These are phyloP conservation scores for Polypterus bichir DNA, from an alignment of 2,113 vertebrate genomes.

Conservation along the genomic window DNA sequence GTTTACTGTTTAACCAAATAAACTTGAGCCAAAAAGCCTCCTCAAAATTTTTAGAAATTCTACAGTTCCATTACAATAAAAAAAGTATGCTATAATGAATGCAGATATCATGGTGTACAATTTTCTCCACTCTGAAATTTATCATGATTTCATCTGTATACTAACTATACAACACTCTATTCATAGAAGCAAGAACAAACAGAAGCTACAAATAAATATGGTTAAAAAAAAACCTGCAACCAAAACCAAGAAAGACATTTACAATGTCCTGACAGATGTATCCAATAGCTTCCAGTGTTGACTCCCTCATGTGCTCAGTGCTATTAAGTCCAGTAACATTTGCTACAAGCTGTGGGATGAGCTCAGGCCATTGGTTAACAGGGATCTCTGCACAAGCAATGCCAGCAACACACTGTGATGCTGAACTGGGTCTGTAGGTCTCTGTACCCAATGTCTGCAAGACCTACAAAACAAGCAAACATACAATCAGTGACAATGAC, in stretches of 20 bases:
- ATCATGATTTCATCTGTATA: no score
- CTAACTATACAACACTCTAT: no score
- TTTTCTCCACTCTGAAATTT: no score
- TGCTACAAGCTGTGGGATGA: slow-evolving; percentile 86
- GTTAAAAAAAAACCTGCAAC: no score
- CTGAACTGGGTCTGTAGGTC: slow-evolving; percentile 90
- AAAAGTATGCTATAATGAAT: no score
- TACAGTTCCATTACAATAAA: no score
- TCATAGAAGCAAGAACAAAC: no score
- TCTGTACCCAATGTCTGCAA: slow-evolving; percentile 91
- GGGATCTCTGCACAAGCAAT: slow-evolving; percentile 95
- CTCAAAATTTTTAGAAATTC: no score
- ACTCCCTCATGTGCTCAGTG: slow-evolving; percentile 98
- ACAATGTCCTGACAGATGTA: slow-evolving; percentile 99
- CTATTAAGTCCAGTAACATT: slow-evolving; percentile 90
- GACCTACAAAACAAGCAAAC: slow-evolving; percentile 49
- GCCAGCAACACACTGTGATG: slow-evolving; percentile 90
- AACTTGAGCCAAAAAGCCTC: no score
- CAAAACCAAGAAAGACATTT: slow-evolving; percentile 34
- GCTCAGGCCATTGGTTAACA: slow-evolving; percentile 90
- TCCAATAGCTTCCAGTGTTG: slow-evolving; percentile 92
- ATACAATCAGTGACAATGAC: neutral
- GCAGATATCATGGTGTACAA: no score
- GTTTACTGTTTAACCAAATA: no score
- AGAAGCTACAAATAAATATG: no score